A percentile compares a stretch with the other conserved stretches of the same genome.
These are phyloP conservation scores for Cyanoliseus patagonus DNA, from an alignment of 2,113 vertebrate genomes.

Conservation along the genomic window DNA sequence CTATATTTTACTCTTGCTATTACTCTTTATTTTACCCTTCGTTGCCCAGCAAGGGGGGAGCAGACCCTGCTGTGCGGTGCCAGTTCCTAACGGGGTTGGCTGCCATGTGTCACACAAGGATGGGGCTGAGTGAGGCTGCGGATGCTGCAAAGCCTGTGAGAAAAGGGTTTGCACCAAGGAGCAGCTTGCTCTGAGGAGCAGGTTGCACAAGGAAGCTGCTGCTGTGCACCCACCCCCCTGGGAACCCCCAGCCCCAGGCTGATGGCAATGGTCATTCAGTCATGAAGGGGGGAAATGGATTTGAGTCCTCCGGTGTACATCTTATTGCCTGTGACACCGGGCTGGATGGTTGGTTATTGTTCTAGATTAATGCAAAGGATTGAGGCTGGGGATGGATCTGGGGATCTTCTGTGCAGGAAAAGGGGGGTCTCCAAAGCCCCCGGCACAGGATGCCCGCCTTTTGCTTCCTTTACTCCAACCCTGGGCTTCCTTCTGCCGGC, in stretches of 20 bases:
- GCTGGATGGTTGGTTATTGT: background rate
- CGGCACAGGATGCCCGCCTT: background rate
- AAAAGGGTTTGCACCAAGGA: background rate
- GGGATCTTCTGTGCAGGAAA: background rate
- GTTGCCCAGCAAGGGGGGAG: background rate
- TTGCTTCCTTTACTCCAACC: background rate
- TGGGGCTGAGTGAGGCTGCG: background rate
- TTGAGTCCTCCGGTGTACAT: background rate
- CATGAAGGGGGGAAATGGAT: background rate
- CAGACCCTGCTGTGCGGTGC: background rate
- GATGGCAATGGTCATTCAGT: background rate
- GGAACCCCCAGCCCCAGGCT: no score
- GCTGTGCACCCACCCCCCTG: rapidly evolving
- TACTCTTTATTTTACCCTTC: background rate
- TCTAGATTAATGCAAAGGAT: rapidly evolving
- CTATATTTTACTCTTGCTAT: background rate
- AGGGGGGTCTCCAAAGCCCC: background rate
- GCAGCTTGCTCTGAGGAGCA: background rate
- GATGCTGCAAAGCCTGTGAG: background rate
- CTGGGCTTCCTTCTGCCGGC: background rate
- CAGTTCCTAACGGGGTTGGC: background rate
- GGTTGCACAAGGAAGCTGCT: background rate
- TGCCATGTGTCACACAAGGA: rapidly evolving
- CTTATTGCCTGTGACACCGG: background rate
- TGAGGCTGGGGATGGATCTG: background rate